Conservation (phyloP, 2,113 vertebrate genomes). For the Chaetops frenatus region DNA sequence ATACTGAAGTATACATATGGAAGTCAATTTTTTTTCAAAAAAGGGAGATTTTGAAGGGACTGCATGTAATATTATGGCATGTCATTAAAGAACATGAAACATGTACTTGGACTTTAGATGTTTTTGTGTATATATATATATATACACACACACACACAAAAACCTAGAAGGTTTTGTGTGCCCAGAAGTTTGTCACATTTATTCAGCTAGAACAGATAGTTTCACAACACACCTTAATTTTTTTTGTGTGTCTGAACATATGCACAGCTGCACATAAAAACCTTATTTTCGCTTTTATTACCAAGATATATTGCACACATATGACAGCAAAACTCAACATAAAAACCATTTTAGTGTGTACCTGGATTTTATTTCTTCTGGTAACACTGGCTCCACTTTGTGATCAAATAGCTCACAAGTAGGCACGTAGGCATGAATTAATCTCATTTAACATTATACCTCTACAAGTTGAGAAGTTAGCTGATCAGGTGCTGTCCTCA, state of each 20-base stretch:
- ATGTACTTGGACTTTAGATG: neutral
- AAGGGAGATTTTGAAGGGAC: neutral
- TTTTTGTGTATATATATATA: too few relatives aligned
- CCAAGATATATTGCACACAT: neutral
- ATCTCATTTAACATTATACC: neutral
- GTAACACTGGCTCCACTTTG: neutral
- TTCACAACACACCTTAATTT: neutral
- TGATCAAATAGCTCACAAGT: neutral
- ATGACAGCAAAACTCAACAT: neutral
- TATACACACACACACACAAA: rapidly evolving
- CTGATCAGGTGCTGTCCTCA: neutral
- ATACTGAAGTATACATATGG: neutral
- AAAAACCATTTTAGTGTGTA: neutral
- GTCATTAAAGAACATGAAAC: neutral
- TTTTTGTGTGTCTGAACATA: neutral
- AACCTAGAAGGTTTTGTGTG: neutral
- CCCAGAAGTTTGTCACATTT: neutral
- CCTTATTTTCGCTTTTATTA: neutral
- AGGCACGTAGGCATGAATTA: neutral
- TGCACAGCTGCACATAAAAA: neutral
- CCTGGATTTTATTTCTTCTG: neutral
- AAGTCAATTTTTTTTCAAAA: neutral
- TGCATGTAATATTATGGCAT: neutral
- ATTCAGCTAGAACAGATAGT: neutral
- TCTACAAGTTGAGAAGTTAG: neutral